A percentile compares a stretch with the other conserved stretches of the same genome.
These are phyloP conservation scores for Loriculus beryllinus DNA, from an alignment of 2,797 vertebrate species.

Conservation along the genomic window DNA sequence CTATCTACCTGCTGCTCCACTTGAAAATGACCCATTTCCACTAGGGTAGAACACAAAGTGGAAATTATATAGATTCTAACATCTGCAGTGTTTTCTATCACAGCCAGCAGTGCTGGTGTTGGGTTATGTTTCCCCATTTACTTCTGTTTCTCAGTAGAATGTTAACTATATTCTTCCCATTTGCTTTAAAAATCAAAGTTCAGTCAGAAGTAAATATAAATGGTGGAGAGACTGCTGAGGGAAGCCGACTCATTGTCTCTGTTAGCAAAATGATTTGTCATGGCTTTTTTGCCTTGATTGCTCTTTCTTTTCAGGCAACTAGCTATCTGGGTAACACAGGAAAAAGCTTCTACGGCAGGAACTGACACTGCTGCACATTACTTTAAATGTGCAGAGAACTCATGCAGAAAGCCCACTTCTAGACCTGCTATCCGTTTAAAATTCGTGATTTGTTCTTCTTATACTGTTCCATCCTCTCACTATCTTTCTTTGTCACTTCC, in stretches of 20 bases:
- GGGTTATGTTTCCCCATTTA: not conserved
- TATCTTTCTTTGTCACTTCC: not conserved
- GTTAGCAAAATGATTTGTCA: constrained; percentile 18
- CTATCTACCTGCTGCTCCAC: constrained; percentile 46
- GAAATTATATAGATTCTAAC: constrained; percentile 6
- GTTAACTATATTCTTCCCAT: not conserved
- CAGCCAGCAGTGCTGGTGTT: not conserved
- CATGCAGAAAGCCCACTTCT: constrained; percentile 3
- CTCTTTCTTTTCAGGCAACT: constrained; percentile 4
- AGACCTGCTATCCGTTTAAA: not conserved
- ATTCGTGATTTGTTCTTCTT: not conserved
- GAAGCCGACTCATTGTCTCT: constrained; percentile 9
- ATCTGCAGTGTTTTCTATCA: constrained; percentile 1
- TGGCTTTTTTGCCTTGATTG: constrained; percentile 33
- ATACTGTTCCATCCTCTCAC: not conserved
- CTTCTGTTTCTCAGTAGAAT: not conserved
- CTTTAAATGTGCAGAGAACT: not conserved
- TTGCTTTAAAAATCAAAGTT: constrained; percentile 31
- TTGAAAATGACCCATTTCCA: constrained; percentile 47
- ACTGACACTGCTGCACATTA: not conserved
- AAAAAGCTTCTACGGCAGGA: constrained; percentile 25
- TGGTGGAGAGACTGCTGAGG: not conserved
- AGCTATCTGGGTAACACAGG: not conserved
- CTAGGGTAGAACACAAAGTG: not conserved
- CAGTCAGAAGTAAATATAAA: constrained; percentile 11